Conservation (phyloP, 2,888 invertebrate species). For the Drosophila mayaguana region DNA sequence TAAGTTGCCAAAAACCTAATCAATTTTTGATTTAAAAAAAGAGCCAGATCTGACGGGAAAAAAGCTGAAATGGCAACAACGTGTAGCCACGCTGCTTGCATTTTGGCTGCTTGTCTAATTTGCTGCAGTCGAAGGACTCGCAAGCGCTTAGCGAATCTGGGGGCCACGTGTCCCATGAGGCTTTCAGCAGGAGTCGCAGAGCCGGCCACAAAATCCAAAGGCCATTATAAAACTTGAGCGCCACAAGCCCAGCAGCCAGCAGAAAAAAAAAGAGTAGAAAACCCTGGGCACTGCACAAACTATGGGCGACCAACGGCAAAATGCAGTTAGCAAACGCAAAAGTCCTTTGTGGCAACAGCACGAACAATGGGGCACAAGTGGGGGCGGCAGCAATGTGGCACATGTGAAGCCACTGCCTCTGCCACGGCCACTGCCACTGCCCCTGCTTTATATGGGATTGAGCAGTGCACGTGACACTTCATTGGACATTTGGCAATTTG, state of each 20-base stretch:
- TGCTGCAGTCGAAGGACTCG: conserved; percentile 28
- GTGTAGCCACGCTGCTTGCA: conserved; percentile 5
- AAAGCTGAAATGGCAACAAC: too few relatives aligned
- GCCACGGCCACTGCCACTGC: too few relatives aligned
- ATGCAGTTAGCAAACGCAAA: conserved; percentile 45
- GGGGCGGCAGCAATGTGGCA: conserved; percentile 6
- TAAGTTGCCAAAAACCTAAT: too few relatives aligned
- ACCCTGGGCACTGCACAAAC: conserved; percentile 25
- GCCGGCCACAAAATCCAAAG: conserved; percentile 62
- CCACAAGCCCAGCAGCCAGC: conserved; percentile 3
- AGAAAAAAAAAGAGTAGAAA: conserved; percentile 11
- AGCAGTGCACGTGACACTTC: conserved; percentile 71
- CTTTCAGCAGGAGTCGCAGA: conserved; percentile 45
- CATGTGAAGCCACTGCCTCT: not conserved
- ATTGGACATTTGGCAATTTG: conserved; percentile 59
- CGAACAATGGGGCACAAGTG: conserved; percentile 42
- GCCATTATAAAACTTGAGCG: conserved; percentile 63
- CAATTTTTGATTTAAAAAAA: too few relatives aligned
- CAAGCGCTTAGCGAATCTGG: conserved; percentile 26
- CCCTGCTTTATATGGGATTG: conserved; percentile 2
- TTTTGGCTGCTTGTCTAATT: conserved; percentile 35
- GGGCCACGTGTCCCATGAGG: conserved; percentile 16
- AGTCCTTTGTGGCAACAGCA: conserved; percentile 66
- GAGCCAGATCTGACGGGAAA: too few relatives aligned
- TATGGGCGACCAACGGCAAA: conserved; percentile 18